Evolutionary conservation across 2,797 vertebrate genomes (phyloP).

Genomic region (Thalassophryne amazonica): DNA sequence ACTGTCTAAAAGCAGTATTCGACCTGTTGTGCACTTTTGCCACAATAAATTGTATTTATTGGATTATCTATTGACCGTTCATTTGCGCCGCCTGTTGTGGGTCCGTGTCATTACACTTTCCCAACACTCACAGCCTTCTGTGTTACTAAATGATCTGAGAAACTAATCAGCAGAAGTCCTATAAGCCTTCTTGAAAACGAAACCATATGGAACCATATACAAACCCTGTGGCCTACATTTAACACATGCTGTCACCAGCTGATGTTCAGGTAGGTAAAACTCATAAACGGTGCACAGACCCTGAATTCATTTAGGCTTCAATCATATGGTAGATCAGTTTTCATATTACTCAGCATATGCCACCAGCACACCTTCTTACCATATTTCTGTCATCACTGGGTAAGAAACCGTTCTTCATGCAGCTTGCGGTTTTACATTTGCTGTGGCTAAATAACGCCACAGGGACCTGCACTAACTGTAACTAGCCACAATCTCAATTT

Average conservation of each 20-base stretch:
- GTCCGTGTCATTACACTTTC: no score
- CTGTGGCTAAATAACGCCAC: conserved; percentile 42
- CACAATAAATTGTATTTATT: no score
- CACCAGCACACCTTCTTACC: conserved; percentile 9
- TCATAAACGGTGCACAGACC: not conserved
- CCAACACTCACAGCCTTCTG: not conserved
- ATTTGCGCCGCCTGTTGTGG: no score
- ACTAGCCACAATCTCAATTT: conserved; percentile 71
- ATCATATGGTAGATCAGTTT: conserved; percentile 10
- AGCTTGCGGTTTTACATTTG: conserved; percentile 39
- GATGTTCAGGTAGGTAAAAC: conserved; percentile 29
- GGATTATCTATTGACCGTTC: no score
- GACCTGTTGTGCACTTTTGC: no score
- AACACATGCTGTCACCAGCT: conserved; percentile 13
- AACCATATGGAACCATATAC: conserved; percentile 7
- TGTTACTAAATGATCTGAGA: not conserved
- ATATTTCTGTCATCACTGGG: conserved; percentile 35
- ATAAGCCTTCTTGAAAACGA: not conserved
- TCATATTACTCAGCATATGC: conserved; percentile 17
- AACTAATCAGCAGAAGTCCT: not conserved
- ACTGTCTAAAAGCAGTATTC: no score
- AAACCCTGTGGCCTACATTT: not conserved
- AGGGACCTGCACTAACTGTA: conserved; percentile 39
- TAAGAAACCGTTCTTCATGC: conserved; percentile 31
- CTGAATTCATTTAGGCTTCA: not conserved